Base-by-base conservation (phyloP, 2,888 invertebrate species). In the Spilarctia lutea region DNA sequence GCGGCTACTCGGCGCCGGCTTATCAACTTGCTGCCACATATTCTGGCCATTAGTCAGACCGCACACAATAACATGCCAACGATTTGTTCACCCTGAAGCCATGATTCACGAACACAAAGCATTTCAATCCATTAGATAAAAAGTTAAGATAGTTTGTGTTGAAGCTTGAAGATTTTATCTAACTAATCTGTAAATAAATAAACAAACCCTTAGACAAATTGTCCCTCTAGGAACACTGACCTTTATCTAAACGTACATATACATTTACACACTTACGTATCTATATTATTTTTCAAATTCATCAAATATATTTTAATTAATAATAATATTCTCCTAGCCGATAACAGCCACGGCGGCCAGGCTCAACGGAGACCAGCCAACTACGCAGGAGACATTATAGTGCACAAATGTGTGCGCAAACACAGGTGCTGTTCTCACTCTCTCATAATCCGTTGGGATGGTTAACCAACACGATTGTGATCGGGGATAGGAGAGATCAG, bases 11-110 rank as follows among this genome's bases (percentile, higher is more conserved):
- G 91, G 89, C 91, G 90, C 89, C 89, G 79, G 75, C 82, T 88
- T 91, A 91, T 90, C 90, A 88, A 89, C 90, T 89, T 90, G 88
- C 83, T 75, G 80, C 81, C 83, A 83, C 91, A 92, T 91, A 87
- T 89, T 88, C 86, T 83, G 85, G 79, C 86, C 79, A 85, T 92
- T 91, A 91, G 86, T 91, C 91, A 91, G 79, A 74, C 75, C 73
- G 69, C 77, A 81, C 79, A 77, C 80, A 79, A 82, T 78, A 80
- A 81, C 80, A 78, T 73, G 35, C 71, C 75, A 75, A 76, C 77
- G 80, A 77, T 78, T 73, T 73, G 76, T 74, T 56, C 68, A 27
- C 39, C 65, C 66, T 83, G 79, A 84, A 79, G 76, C 80, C 81
- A 60, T 66, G 20, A 70, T 8, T 56, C 35, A 63, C 71, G 24